Percentiles rank a stretch among this genome's conserved stretches.
phyloP scores from a whole-genome alignment of 2,888 invertebrate genomes.

The Bombylius discolor region DNA sequence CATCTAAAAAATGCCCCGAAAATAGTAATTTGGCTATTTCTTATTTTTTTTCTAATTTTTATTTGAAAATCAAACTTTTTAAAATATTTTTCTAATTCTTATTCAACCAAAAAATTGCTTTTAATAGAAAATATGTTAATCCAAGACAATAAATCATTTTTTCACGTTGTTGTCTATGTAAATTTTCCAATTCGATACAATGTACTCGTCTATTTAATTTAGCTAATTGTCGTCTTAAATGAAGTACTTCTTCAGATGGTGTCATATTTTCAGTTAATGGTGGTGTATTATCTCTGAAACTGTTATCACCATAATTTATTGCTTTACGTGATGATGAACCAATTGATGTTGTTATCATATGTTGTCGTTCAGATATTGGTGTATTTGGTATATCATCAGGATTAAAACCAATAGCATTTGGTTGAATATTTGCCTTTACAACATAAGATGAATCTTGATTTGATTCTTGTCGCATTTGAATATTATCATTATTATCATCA shows the following conservation, averaged over 20 bases:
- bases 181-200: constrained; percentile 73
- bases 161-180: constrained; percentile 73
- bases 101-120: constrained; percentile 72
- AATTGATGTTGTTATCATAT: not conserved
- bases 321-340: not conserved
- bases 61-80: no score
- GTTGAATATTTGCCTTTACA: constrained; percentile 24
- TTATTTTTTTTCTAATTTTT: no score
- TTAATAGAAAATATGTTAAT: constrained; percentile 72
- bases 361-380: constrained; percentile 25
- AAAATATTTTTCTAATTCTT: constrained; percentile 34
- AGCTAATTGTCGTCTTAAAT: constrained; percentile 72
- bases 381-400: constrained; percentile 26
- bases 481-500: constrained; percentile 32
- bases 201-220: constrained; percentile 77
- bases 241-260: constrained; percentile 64
- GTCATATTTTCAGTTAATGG: constrained; percentile 53
- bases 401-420: constrained; percentile 25
- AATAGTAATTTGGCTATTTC: no score
- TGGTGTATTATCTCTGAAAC: constrained; percentile 53
- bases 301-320: constrained; percentile 19
- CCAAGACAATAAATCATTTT: constrained; percentile 74
- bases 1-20: not conserved
- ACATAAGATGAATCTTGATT: constrained; percentile 24
- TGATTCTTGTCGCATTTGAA: constrained; percentile 21